phyloP scores from a whole-genome alignment of 2,888 invertebrate species.

The Ectemnius continuus region DNA sequence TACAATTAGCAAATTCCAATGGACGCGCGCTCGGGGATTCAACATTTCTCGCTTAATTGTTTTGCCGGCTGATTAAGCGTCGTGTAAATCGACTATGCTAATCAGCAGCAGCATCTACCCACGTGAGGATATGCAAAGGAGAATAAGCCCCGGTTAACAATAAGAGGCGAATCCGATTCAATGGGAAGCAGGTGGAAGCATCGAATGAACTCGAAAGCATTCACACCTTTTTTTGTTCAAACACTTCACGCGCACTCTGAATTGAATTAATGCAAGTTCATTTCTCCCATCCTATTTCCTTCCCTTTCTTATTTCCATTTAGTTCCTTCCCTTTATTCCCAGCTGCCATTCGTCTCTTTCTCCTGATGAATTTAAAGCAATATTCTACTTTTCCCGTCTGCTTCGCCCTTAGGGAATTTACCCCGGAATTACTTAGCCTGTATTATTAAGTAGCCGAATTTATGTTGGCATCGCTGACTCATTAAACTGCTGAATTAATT shows the following conservation, averaged over 20 bases:
- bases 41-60: not conserved
- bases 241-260: not conserved
- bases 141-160: not conserved
- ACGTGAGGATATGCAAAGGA: conserved; percentile 1
- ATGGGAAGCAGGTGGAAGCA: not conserved
- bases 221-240: not conserved
- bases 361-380: no score
- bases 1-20: no score
- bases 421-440: no score
- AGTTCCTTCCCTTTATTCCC: no score
- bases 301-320: not conserved
- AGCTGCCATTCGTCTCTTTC: no score
- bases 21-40: not conserved
- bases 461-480: no score
- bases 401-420: no score
- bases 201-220: not conserved
- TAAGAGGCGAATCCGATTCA: not conserved
- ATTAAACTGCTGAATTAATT: no score
- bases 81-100: conserved; percentile 4
- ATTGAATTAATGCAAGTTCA: not conserved
- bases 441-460: no score
- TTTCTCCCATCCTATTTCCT: not conserved
- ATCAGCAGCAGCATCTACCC: not conserved
- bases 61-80: not conserved
- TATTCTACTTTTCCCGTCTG: no score